Percentiles rank a stretch among this genome's conserved stretches.
These are phyloP conservation scores for Akabosia matsudoensis DNA, from an alignment of 1,140 invertebrate species.

Conservation along the genomic window DNA sequence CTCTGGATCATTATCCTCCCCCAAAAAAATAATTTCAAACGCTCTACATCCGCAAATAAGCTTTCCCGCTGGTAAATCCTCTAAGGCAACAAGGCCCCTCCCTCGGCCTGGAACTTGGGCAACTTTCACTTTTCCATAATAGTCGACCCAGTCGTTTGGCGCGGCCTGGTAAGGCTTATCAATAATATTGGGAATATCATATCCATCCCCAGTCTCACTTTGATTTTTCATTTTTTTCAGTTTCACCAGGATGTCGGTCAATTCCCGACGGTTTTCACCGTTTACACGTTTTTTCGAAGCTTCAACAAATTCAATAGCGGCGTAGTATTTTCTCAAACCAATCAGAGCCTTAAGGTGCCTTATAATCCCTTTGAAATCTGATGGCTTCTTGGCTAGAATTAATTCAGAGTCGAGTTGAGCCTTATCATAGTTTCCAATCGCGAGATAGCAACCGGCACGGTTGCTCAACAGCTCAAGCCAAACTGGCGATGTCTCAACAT, in stretches of 20 bases:
- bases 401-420: background rate
- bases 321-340: background rate
- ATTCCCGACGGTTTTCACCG: background rate
- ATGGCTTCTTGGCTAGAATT: background rate
- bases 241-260: background rate
- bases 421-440: background rate
- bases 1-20: background rate
- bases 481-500: too few relatives aligned
- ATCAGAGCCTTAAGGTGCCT: background rate
- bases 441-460: background rate
- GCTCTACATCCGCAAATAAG: background rate
- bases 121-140: background rate
- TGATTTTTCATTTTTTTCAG: conserved; percentile 4
- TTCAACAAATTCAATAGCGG: background rate
- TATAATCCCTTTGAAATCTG: background rate
- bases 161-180: background rate
- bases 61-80: background rate
- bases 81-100: background rate
- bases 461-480: conserved; percentile 9
- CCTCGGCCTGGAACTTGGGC: background rate
- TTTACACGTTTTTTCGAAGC: background rate
- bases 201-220: background rate
- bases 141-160: background rate
- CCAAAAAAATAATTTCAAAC: conserved; percentile 12
- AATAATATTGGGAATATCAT: background rate